phyloP scores from a whole-genome alignment of 2,888 invertebrate genomes.

The Eutolmus rufibarbis region DNA sequence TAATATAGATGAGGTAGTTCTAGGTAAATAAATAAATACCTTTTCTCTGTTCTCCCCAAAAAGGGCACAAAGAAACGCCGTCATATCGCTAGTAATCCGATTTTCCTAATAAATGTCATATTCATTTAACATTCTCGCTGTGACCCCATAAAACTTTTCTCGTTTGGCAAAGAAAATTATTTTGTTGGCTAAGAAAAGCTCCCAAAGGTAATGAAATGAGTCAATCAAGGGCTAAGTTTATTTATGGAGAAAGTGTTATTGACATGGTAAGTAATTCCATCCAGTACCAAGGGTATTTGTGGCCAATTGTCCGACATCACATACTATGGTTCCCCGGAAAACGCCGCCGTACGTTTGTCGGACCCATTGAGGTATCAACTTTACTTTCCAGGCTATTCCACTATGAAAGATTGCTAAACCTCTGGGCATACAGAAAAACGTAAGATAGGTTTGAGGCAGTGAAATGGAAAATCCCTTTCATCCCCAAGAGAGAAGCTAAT shows the following conservation, averaged over 20 bases:
- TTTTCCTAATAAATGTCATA: constrained; percentile 27
- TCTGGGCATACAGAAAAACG: neutral
- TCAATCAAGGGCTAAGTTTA: constrained; percentile 12
- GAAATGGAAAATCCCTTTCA: constrained; percentile 8
- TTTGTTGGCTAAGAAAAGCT: constrained; percentile 2
- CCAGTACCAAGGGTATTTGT: neutral
- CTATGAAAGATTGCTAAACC: constrained; percentile 1
- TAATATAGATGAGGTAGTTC: neutral
- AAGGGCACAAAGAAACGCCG: neutral
- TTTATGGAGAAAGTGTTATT: constrained; percentile 12
- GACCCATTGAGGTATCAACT: neutral
- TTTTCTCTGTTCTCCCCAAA: neutral
- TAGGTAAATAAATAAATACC: neutral
- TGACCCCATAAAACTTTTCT: constrained; percentile 19
- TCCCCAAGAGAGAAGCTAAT: neutral
- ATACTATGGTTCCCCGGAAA: neutral
- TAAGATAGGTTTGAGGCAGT: constrained; percentile 3
- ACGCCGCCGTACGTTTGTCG: neutral
- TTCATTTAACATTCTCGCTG: constrained; percentile 18
- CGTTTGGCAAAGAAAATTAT: constrained; percentile 23
- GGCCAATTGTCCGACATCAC: neutral
- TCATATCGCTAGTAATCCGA: constrained; percentile 6
- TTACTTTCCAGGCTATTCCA: neutral
- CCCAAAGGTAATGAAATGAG: constrained; percentile 26
- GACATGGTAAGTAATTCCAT: neutral